Conservation (phyloP, 2,797 vertebrate genomes). For the Discoglossus pictus region DNA sequence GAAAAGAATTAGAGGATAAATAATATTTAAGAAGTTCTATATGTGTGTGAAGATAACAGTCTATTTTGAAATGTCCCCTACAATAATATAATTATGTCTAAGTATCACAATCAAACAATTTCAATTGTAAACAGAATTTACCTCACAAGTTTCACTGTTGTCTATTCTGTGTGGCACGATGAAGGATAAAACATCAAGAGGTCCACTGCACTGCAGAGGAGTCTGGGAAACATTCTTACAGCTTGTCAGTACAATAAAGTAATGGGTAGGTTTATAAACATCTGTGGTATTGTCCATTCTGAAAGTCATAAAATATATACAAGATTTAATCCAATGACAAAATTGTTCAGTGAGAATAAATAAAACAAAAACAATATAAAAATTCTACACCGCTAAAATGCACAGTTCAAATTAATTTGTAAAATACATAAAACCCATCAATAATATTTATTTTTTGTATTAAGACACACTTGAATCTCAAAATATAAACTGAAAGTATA, state of each 20-base stretch:
- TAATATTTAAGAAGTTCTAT: too few species aligned
- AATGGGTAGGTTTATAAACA: constrained; percentile 85
- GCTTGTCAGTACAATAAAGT: constrained; percentile 81
- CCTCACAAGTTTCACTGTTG: constrained; percentile 82
- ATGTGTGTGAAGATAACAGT: too few species aligned
- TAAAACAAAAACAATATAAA: constrained; percentile 20
- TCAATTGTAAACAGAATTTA: constrained; percentile 59
- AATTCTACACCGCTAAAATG: background rate
- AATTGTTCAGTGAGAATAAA: constrained; percentile 23
- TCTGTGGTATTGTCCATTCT: constrained; percentile 64
- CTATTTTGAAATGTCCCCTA: too few species aligned
- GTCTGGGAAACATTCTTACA: constrained; percentile 68
- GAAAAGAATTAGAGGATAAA: too few species aligned
- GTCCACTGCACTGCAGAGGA: constrained; percentile 65
- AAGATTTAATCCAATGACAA: too few species aligned
- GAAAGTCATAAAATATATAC: too few species aligned
- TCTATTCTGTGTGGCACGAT: constrained; percentile 81
- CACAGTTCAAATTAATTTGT: background rate
- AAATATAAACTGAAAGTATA: too few species aligned
- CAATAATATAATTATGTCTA: background rate
- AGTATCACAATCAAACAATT: background rate
- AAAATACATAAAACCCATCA: too few species aligned
- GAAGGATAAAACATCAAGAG: constrained; percentile 78
- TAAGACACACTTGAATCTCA: too few species aligned
- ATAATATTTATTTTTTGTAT: too few species aligned